These are phyloP conservation scores for Caranx melampygus DNA, from an alignment of 2,113 vertebrate genomes.

Conservation along the genomic window DNA sequence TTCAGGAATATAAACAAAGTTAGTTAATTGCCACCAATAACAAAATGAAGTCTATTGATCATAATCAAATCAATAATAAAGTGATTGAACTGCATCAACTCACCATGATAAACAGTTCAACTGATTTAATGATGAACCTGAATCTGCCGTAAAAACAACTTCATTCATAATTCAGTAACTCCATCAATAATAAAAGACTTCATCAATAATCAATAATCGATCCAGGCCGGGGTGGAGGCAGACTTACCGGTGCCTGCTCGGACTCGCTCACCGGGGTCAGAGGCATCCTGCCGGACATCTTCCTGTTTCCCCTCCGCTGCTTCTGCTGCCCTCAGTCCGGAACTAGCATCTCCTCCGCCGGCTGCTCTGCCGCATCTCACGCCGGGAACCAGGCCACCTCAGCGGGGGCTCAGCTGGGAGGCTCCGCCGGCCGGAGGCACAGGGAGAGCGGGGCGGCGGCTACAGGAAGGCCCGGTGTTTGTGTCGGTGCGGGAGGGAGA, in stretches of 20 bases:
- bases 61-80: not conserved
- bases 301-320: constrained; percentile 8
- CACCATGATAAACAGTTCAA: not conserved
- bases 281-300: constrained; percentile 59
- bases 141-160: too few species aligned
- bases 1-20: too few species aligned
- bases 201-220: constrained; percentile 5
- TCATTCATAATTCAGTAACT: not conserved
- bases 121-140: not conserved
- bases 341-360: constrained; percentile 35
- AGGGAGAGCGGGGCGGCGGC: constrained; percentile 55
- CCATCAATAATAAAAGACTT: too few species aligned
- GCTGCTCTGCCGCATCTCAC: constrained; percentile 45
- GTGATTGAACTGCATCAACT: not conserved
- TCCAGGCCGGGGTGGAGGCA: not conserved
- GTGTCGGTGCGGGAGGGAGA: not conserved
- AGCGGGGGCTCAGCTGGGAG: constrained; percentile 38
- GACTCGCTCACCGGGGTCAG: constrained; percentile 65
- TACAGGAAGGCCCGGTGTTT: constrained; percentile 37
- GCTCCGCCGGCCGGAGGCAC: constrained; percentile 34
- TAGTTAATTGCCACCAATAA: not conserved
- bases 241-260: constrained; percentile 47
- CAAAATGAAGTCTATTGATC: not conserved
- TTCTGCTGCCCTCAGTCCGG: constrained; percentile 41
- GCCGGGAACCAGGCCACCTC: constrained; percentile 35